Percentiles rank a stretch among this genome's conserved stretches.
These are phyloP conservation scores for Drosophila malerkotliana DNA, from an alignment of 1,140 invertebrate species.

Conservation along the genomic window DNA sequence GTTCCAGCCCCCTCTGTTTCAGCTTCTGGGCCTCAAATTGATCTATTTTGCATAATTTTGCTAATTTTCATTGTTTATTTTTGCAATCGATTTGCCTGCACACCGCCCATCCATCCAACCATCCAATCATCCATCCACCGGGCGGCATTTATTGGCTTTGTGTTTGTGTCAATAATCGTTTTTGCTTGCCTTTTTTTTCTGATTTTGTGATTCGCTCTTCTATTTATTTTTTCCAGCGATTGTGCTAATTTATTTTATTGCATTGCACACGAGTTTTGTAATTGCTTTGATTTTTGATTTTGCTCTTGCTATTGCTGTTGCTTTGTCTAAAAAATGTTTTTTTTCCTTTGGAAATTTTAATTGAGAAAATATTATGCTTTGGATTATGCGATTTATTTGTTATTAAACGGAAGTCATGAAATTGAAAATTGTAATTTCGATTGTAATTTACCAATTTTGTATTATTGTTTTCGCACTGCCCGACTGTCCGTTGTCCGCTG, in stretches of 20 bases:
- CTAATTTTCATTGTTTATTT: slow-evolving; percentile 78
- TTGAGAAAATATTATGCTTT: slow-evolving; percentile 79
- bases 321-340: slow-evolving; percentile 63
- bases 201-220: slow-evolving; percentile 10
- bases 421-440: slow-evolving; percentile 64
- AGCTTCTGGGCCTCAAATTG: slow-evolving; percentile 6
- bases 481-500: slow-evolving; percentile 2
- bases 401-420: slow-evolving; percentile 83
- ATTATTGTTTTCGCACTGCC: slow-evolving; percentile 50
- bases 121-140: background rate
- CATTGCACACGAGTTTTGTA: slow-evolving; percentile 53
- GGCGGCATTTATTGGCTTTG: slow-evolving; percentile 64
- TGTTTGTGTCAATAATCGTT: slow-evolving; percentile 78
- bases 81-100: slow-evolving; percentile 56
- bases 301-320: slow-evolving; percentile 11
- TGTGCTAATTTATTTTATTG: slow-evolving; percentile 81
- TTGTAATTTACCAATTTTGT: slow-evolving; percentile 71
- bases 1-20: background rate
- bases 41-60: slow-evolving; percentile 76
- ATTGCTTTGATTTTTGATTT: slow-evolving; percentile 69
- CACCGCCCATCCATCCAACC: background rate
- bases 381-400: slow-evolving; percentile 83
- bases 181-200: slow-evolving; percentile 32
- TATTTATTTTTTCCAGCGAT: slow-evolving; percentile 52
- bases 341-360: slow-evolving; percentile 82